These are phyloP conservation scores for Ptychochromis oligacanthus DNA, from an alignment of 2,113 vertebrate species.

Conservation along the genomic window DNA sequence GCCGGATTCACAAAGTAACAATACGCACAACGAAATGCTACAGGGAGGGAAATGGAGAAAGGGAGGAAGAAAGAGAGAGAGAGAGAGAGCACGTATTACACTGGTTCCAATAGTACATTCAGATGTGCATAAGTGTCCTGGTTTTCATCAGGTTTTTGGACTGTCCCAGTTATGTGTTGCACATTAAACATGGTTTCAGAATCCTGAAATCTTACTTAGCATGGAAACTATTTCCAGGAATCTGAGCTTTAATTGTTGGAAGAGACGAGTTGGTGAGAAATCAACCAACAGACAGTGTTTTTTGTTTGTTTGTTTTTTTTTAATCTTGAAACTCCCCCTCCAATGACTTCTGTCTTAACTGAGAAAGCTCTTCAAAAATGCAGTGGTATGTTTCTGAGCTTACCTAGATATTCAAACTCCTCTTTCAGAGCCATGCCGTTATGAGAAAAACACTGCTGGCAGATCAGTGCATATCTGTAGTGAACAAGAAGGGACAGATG, in stretches of 20 bases:
- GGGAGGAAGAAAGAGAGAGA: background rate
- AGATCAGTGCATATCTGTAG: constrained; percentile 93
- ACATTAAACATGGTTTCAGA: background rate
- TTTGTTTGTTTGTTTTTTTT: background rate
- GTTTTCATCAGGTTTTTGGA: background rate
- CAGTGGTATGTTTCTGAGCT: constrained; percentile 55
- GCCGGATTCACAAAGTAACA: constrained; percentile 98
- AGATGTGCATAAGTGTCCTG: background rate
- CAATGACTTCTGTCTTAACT: background rate
- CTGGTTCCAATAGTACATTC: background rate
- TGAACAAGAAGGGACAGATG: background rate
- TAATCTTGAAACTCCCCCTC: background rate
- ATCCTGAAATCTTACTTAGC: background rate
- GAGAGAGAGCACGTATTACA: background rate
- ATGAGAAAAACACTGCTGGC: constrained; percentile 98
- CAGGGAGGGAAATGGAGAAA: background rate
- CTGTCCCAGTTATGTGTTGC: background rate
- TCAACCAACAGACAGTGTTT: background rate
- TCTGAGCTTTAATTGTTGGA: background rate
- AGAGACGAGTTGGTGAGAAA: background rate
- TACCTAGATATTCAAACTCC: constrained; percentile 97
- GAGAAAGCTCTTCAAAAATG: background rate
- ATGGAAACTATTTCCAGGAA: background rate
- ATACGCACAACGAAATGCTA: constrained; percentile 95
- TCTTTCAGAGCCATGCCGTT: constrained; percentile 99